Percentiles rank a stretch among this genome's conserved stretches.
These are phyloP conservation scores for Paradoxurus hermaphroditus DNA, from an alignment of 2,113 vertebrate species.

Conservation along the genomic window DNA sequence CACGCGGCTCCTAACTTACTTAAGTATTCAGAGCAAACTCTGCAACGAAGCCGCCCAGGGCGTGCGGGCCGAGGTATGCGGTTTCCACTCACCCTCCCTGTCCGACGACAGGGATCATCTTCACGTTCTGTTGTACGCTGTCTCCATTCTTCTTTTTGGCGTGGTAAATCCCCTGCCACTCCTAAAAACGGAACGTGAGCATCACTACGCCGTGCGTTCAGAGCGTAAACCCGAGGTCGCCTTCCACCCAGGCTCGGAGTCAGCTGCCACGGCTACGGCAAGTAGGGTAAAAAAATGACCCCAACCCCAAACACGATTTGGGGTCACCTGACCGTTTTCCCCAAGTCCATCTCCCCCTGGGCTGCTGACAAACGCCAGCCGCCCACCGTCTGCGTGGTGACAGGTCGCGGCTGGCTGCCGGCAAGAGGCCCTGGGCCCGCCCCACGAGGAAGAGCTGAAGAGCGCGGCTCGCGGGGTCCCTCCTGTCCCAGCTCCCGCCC, in stretches of 20 bases:
- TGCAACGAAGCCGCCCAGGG: not conserved
- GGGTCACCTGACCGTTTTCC: not conserved
- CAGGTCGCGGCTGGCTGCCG: not conserved
- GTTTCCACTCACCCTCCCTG: slow-evolving; percentile 94
- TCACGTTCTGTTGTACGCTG: slow-evolving; percentile 97
- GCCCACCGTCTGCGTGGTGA: too few species aligned
- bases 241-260: not conserved
- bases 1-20: not conserved
- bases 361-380: not conserved
- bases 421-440: not conserved
- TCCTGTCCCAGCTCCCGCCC: not conserved
- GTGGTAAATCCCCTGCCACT: slow-evolving; percentile 98
- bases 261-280: not conserved
- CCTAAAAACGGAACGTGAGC: slow-evolving; percentile 82
- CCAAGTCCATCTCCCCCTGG: not conserved
- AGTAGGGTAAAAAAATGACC: not conserved
- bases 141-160: slow-evolving; percentile 98
- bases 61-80: not conserved
- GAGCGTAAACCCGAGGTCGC: not conserved
- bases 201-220: not conserved
- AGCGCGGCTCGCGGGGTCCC: too few species aligned
- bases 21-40: not conserved
- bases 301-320: not conserved
- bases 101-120: slow-evolving; percentile 96
- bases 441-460: not conserved